Evolutionary conservation across 2,797 vertebrate genomes (phyloP).

Genomic region (Enteromius paludinosus): DNA sequence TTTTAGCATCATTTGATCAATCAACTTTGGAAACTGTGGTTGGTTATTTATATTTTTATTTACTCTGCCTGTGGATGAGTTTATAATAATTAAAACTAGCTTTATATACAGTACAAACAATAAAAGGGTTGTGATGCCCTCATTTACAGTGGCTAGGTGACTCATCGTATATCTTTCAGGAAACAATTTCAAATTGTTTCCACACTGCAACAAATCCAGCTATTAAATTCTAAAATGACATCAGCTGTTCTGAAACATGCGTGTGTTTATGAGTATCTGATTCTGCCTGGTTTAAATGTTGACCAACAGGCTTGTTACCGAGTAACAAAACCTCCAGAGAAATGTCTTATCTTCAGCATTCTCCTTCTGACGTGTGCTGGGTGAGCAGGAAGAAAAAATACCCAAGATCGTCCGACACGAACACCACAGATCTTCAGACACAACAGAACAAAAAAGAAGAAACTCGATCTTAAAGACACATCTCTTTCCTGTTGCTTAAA

Average conservation of each 20-base stretch:
- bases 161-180: neutral
- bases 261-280: neutral
- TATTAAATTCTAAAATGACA: conserved; percentile 8
- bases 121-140: neutral
- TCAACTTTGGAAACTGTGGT: neutral
- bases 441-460: neutral
- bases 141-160: neutral
- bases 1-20: neutral
- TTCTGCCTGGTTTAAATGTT: neutral
- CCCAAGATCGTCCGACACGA: neutral
- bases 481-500: neutral
- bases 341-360: neutral
- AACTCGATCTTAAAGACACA: neutral
- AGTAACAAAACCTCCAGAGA: conserved; percentile 15
- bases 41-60: neutral
- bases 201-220: neutral
- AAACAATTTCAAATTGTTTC: neutral
- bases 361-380: neutral
- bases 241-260: neutral
- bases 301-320: conserved; percentile 18
- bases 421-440: neutral
- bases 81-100: neutral
- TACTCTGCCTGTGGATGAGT: neutral
- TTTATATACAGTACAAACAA: neutral
- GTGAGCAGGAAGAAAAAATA: conserved; percentile 11